These are phyloP conservation scores for Phataginus tricuspis DNA, from an alignment of 2,797 vertebrate species.

Conservation along the genomic window DNA sequence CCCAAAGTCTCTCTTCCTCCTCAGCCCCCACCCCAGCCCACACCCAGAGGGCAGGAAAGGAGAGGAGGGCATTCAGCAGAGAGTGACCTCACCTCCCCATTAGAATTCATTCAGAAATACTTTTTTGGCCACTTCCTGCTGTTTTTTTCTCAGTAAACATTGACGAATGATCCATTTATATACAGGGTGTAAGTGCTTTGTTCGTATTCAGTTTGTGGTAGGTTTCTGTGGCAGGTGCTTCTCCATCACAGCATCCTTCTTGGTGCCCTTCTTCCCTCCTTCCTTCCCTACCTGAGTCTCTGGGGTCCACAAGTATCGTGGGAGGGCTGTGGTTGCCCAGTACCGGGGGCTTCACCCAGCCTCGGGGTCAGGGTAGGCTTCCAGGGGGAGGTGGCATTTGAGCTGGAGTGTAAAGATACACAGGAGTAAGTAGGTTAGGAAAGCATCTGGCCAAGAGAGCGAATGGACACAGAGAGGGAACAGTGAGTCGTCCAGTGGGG, in stretches of 20 bases:
- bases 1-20: neutral
- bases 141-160: neutral
- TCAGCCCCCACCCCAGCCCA: neutral
- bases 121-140: neutral
- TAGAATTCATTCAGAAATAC: neutral
- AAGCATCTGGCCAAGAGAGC: neutral
- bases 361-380: neutral
- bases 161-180: neutral
- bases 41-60: neutral
- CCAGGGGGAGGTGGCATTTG: neutral
- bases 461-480: neutral
- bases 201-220: neutral
- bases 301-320: neutral
- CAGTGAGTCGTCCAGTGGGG: neutral
- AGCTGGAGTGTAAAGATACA: neutral
- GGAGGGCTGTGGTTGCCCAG: neutral
- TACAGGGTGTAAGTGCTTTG: neutral
- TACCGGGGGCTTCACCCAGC: neutral
- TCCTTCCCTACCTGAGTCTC: neutral
- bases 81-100: neutral
- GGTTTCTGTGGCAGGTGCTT: neutral
- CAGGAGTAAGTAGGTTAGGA: neutral
- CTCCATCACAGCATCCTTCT: neutral
- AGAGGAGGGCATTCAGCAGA: neutral
- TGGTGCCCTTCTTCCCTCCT: neutral